These are phyloP conservation scores for Campaea margaritaria DNA, from an alignment of 2,888 invertebrate genomes.

Conservation along the genomic window DNA sequence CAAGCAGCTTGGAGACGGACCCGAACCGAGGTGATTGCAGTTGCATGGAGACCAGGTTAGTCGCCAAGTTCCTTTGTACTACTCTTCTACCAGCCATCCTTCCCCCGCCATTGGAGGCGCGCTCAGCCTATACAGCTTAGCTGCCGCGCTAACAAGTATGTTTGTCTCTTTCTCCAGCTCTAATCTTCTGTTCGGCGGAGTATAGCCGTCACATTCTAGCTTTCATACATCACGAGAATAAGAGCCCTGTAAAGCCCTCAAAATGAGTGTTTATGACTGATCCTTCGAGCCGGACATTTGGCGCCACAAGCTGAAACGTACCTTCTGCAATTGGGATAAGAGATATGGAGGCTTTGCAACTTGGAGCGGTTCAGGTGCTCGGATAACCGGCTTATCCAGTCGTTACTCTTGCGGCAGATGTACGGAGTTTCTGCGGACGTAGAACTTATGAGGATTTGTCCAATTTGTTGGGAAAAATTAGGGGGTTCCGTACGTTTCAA, in stretches of 20 bases:
- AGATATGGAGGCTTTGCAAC: slow-evolving; percentile 42
- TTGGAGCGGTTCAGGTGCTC: slow-evolving; percentile 67
- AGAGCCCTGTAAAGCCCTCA: slow-evolving; percentile 70
- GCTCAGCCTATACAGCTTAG: too few relatives aligned
- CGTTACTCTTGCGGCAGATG: slow-evolving; percentile 68
- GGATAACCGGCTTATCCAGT: slow-evolving; percentile 66
- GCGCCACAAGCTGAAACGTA: slow-evolving; percentile 52
- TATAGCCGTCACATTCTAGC: slow-evolving; percentile 67
- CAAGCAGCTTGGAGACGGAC: too few relatives aligned
- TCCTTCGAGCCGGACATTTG: slow-evolving; percentile 68
- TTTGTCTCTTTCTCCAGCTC: slow-evolving; percentile 56
- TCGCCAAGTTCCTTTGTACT: too few relatives aligned
- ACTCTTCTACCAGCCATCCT: too few relatives aligned
- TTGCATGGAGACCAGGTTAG: too few relatives aligned
- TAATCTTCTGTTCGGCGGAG: slow-evolving; percentile 56
- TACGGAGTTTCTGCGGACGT: slow-evolving; percentile 54
- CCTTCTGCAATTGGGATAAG: slow-evolving; percentile 57
- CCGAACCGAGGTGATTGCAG: too few relatives aligned
- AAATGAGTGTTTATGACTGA: slow-evolving; percentile 82
- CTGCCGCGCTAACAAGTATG: too few relatives aligned
- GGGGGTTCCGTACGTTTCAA: slow-evolving; percentile 21
- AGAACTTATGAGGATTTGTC: slow-evolving; percentile 62
- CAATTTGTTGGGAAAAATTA: slow-evolving; percentile 43
- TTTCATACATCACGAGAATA: slow-evolving; percentile 71
- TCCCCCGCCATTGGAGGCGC: too few relatives aligned